A percentile compares a stretch with the other conserved stretches of the same genome.
Evolutionary conservation across 2,797 vertebrate genomes (phyloP).

Genomic region (Cossypha heuglini): DNA sequence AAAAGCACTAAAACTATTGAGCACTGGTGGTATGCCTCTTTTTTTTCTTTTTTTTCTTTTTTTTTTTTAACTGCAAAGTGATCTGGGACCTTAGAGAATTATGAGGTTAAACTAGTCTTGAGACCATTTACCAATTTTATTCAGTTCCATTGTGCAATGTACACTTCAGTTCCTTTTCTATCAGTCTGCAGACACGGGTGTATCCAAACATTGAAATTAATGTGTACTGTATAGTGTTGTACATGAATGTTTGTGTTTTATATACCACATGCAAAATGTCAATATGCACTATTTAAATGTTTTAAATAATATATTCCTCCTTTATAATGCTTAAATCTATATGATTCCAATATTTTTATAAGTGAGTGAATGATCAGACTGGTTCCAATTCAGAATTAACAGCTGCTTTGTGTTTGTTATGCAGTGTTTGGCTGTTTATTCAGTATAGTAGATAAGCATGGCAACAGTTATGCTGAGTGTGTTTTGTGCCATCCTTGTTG

Average conservation of each 20-base stretch:
- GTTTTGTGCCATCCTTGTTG: constrained; percentile 87
- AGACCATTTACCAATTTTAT: constrained; percentile 76
- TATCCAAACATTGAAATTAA: constrained; percentile 76
- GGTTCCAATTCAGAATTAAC: constrained; percentile 84
- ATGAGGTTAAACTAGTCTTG: constrained; percentile 82
- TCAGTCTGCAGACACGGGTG: constrained; percentile 71
- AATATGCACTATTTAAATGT: constrained; percentile 85
- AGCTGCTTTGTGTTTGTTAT: constrained; percentile 79
- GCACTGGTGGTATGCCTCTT: constrained; percentile 69
- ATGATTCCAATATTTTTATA: constrained; percentile 85
- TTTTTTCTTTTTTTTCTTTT: background rate
- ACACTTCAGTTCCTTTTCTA: constrained; percentile 71
- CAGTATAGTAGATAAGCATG: constrained; percentile 86
- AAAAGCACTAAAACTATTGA: constrained; percentile 57
- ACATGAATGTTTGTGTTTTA: constrained; percentile 82
- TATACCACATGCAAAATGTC: constrained; percentile 82
- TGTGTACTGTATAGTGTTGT: constrained; percentile 82
- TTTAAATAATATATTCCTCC: constrained; percentile 86
- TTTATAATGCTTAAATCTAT: constrained; percentile 86
- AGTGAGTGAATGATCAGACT: constrained; percentile 80
- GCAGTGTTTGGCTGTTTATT: constrained; percentile 76
- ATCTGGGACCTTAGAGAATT: constrained; percentile 77
- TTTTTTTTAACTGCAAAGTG: background rate
- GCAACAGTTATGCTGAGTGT: constrained; percentile 80
- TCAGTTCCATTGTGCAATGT: constrained; percentile 77